Conservation (phyloP, 2,113 vertebrate species). For the Seriola quinqueradiata region DNA sequence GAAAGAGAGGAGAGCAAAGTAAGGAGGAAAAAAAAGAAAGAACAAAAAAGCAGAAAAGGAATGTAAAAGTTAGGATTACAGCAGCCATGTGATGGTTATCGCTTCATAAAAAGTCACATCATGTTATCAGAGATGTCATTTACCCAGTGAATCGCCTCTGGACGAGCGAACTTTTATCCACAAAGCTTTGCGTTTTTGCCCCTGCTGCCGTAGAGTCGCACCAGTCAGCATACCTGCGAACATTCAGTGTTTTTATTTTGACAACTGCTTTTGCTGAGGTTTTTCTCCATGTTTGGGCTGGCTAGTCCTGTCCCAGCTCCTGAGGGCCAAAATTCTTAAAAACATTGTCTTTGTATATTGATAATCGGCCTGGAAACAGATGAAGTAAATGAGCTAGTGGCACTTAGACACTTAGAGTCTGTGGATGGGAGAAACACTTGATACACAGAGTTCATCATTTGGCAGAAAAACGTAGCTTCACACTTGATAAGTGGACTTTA, state of each 20-base stretch:
- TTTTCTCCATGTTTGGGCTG: conserved; percentile 83
- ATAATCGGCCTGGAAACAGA: conserved; percentile 69
- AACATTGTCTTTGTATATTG: conserved; percentile 68
- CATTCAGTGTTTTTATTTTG: conserved; percentile 60
- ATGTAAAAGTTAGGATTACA: background rate
- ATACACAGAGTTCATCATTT: conserved; percentile 9
- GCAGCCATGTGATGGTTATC: background rate
- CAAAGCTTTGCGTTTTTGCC: background rate
- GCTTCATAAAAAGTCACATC: background rate
- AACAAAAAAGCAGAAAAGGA: background rate
- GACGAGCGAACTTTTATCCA: background rate
- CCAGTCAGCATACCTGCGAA: conserved; percentile 61
- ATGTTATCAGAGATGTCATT: conserved; percentile 16
- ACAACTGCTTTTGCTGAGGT: conserved; percentile 47
- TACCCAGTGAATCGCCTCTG: background rate
- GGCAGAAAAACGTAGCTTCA: conserved; percentile 5
- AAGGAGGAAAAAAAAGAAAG: background rate
- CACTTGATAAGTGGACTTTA: conserved; percentile 22
- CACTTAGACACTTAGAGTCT: conserved; percentile 27
- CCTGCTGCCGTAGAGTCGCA: conserved; percentile 18
- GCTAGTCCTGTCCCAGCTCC: conserved; percentile 65
- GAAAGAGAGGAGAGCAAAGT: background rate
- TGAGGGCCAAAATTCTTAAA: conserved; percentile 54
- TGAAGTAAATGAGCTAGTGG: conserved; percentile 64
- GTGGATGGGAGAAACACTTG: conserved; percentile 30